Conservation (phyloP, 2,113 vertebrate species). For the Brienomyrus brachyistius region DNA sequence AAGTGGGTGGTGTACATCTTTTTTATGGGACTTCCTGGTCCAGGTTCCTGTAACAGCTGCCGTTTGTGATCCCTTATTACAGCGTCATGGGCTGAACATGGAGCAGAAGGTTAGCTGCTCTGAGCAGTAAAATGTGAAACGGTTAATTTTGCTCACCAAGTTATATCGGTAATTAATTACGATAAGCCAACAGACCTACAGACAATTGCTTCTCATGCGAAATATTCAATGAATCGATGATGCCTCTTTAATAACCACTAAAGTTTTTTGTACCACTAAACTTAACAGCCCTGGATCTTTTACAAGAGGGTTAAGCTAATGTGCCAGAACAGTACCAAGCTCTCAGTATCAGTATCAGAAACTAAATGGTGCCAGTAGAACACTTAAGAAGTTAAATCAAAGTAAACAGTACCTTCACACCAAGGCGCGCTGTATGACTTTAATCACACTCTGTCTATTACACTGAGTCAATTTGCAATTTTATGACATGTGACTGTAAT, state of each 20-base stretch:
- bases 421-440: not conserved
- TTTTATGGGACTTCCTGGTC: not conserved
- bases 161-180: not conserved
- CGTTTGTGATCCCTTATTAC: not conserved
- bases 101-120: not conserved
- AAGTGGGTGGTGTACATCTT: not conserved
- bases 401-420: not conserved
- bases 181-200: not conserved
- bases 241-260: not conserved
- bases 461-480: not conserved
- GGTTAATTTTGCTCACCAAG: not conserved
- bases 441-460: not conserved
- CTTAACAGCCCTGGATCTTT: not conserved
- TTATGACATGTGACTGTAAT: not conserved
- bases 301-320: not conserved
- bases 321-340: not conserved
- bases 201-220: not conserved
- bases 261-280: not conserved
- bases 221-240: not conserved
- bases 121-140: not conserved
- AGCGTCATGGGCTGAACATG: not conserved
- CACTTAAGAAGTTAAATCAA: not conserved
- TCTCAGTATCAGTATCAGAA: not conserved
- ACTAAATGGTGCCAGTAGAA: not conserved
- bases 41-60: not conserved